Evolutionary conservation across 2,797 vertebrate genomes (phyloP), one percentile per base, ranked within the genome.

Genomic region (Poecilia wingei): DNA sequence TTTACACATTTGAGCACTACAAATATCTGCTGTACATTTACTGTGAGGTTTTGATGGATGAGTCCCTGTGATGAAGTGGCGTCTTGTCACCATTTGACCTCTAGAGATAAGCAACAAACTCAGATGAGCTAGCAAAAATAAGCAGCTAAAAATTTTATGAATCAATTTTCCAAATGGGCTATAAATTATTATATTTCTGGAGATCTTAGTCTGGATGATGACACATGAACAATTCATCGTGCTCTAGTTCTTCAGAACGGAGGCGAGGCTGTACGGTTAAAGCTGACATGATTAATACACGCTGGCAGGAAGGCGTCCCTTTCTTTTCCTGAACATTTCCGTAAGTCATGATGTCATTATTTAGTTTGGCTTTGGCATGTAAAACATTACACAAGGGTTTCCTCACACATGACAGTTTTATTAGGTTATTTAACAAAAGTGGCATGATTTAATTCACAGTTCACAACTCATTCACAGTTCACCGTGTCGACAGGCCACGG

Each of bases 401-500:
- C 41, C 31, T 72, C 25, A 74, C 71, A 75, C 25, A 8, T 25
- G 20, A 53, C 71, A 82, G 36, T 47, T 88, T 89, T 81, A 87
- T 74, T 79, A 87, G 72, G 51, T 79, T 45, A 31, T 80, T n/a
- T 79, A 47, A 83, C 71, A 33, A 51, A 75, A 71, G 55, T 91
- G 83, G 80, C 85, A 86, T 88, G 80, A 88, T 83, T 45, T 25
- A 39, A 59, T 75, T 74, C 83, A 80, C 68, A 76, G 71, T 49
- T 89, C 74, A 71, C 87, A 84, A 81, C 41, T 85, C 33, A 28
- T 79, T 85, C 76, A 76, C 66, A 79, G 82, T 77, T 89, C 77
- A 84, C 13, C 84, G 75, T 74, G 59, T 82, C 75, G 31, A 72
- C 57, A 14, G 83, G 78, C 73, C 53, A 83, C 93, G 90, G 93